These are phyloP conservation scores for Eupelmus urozonus DNA, from an alignment of 2,888 invertebrate genomes.

Conservation along the genomic window DNA sequence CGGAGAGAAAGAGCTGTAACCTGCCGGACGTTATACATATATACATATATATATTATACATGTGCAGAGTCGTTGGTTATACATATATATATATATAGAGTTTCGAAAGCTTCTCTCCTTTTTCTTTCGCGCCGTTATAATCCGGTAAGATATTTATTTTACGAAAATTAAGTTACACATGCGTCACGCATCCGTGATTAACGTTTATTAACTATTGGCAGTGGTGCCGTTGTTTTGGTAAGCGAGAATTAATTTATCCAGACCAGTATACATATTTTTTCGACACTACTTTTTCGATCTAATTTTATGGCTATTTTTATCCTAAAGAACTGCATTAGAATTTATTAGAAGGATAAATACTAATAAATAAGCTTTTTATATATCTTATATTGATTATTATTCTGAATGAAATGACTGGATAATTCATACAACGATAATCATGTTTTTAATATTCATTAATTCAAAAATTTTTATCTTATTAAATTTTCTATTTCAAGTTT, in stretches of 20 bases:
- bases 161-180: slow-evolving; percentile 32
- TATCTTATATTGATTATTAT: background rate
- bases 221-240: slow-evolving; percentile 26
- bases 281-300: background rate
- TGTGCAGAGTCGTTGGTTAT: slow-evolving; percentile 41
- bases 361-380: slow-evolving; percentile 6
- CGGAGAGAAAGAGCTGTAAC: background rate
- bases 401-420: too few species aligned
- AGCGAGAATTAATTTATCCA: slow-evolving; percentile 23
- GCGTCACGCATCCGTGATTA: slow-evolving; percentile 31
- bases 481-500: background rate
- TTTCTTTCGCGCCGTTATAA: slow-evolving; percentile 35
- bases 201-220: slow-evolving; percentile 45
- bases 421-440: too few species aligned
- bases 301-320: slow-evolving; percentile 15
- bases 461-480: too few species aligned
- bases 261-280: slow-evolving; percentile 3
- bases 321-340: slow-evolving; percentile 3
- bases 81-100: background rate
- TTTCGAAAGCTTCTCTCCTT: slow-evolving; percentile 2
- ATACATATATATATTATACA: background rate
- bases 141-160: slow-evolving; percentile 56
- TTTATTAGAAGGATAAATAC: background rate
- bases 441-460: too few species aligned
- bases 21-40: slow-evolving; percentile 21